Evolutionary conservation across 2,113 vertebrate genomes (phyloP), one percentile per base, ranked within the genome.

Genomic region (Rhabdomys dilectus): DNA sequence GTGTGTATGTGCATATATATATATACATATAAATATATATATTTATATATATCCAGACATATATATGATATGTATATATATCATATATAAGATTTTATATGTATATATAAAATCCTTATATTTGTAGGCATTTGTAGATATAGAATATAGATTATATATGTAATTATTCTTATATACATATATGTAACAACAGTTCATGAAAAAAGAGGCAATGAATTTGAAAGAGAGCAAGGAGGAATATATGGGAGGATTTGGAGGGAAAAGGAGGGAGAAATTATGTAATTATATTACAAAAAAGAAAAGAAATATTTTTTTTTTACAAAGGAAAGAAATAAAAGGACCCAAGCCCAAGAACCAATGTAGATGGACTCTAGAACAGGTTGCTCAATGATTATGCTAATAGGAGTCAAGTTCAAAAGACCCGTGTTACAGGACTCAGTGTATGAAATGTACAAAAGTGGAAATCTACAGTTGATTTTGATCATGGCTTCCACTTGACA

Each of bases 381-480:
- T 9, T 68, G 45, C 22, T 51, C 62, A 86, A 8, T 62, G n/a
- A 81, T 8, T 34, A 68, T 36, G 84, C 17, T 15, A 15, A 48
- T 64, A 78, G 53, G 45, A 53, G 58, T 88, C 31, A 42, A 94
- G 42, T 9, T 29, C n/a, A 22, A 36, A 72, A 70, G 48, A 62
- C 45, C 6, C 19, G 3, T 45, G 15, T 8, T 72, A 26, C 10
- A n/a, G 1, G 68, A 21, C 34, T 31, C 4, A 0, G 24, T 51
- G 66, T 58, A 11, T 66, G 73, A 92, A 66, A 42, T 48, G 31
- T 64, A 3, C 6, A 66, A 45, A 31, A 53, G 48, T 68, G 22
- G 58, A 77, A 48, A 85, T 64, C 68, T 72, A 72, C 75, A 88
- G 96, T 94, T 76, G n/a, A 4, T 97, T 97, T 92, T 96, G 89